Percentiles rank a stretch among this genome's conserved stretches.
phyloP scores from a whole-genome alignment of 2,113 vertebrate species.

The Recurvirostra avosetta region DNA sequence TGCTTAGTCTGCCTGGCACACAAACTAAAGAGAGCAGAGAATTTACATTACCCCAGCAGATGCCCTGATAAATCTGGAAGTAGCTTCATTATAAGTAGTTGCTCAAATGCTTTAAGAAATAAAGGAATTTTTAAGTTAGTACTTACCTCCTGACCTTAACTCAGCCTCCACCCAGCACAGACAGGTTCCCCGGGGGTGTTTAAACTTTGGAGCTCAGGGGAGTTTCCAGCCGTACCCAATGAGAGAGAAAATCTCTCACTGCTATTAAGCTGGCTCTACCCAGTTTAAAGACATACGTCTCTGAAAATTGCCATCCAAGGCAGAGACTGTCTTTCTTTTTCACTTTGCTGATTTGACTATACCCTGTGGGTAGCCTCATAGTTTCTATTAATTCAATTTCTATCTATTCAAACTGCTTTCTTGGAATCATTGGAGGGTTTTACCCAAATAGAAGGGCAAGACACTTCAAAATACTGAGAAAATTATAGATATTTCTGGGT shows the following conservation, averaged over 20 bases:
- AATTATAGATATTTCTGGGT: background rate
- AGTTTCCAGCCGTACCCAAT: background rate
- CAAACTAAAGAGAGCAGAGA: background rate
- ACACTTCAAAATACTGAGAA: background rate
- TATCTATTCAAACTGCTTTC: background rate
- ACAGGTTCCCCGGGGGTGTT: background rate
- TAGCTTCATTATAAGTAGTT: background rate
- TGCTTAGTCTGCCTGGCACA: background rate
- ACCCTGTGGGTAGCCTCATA: background rate
- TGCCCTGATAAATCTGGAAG: background rate
- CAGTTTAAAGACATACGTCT: background rate
- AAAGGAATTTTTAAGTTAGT: fast-evolving
- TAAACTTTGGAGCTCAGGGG: background rate
- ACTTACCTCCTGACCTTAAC: background rate
- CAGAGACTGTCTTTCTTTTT: background rate
- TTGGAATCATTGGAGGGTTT: background rate
- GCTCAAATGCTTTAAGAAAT: fast-evolving
- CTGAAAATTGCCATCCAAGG: background rate
- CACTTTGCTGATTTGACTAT: background rate
- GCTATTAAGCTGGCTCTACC: background rate
- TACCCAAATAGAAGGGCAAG: background rate
- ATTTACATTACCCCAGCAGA: background rate
- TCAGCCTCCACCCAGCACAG: background rate
- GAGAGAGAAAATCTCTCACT: background rate
- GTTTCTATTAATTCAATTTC: background rate